These are phyloP conservation scores for Drosophila austrosaltans DNA, from an alignment of 2,888 invertebrate species.

Conservation along the genomic window DNA sequence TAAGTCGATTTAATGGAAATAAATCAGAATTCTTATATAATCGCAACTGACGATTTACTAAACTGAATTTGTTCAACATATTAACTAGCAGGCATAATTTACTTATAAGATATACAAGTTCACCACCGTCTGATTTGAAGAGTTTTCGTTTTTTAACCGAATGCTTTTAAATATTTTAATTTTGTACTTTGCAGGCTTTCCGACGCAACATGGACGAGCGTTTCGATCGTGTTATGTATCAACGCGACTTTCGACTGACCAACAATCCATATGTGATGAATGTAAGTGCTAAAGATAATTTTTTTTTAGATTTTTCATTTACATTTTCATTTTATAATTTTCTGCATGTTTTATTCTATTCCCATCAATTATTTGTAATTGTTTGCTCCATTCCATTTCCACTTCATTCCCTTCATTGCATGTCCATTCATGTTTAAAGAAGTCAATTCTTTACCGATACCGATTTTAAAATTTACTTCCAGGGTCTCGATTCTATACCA, in stretches of 20 bases:
- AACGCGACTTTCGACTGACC: slow-evolving; percentile 86
- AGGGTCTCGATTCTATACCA: slow-evolving; percentile 86
- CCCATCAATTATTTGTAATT: background rate
- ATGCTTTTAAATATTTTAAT: slow-evolving; percentile 51
- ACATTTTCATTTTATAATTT: background rate
- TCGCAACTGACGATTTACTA: slow-evolving; percentile 55
- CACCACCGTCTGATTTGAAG: background rate
- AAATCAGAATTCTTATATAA: slow-evolving; percentile 80
- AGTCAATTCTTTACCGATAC: slow-evolving; percentile 16
- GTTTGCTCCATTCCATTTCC: background rate
- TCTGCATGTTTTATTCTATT: background rate
- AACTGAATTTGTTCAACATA: slow-evolving; percentile 67
- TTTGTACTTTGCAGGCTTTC: slow-evolving; percentile 83
- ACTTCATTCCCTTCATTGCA: slow-evolving; percentile 19
- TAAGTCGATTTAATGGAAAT: slow-evolving; percentile 83
- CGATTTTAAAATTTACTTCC: slow-evolving; percentile 75
- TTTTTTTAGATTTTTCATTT: background rate
- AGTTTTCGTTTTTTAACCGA: slow-evolving; percentile 14
- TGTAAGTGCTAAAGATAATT: slow-evolving; percentile 82
- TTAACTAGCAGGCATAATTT: slow-evolving; percentile 30
- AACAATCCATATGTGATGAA: slow-evolving; percentile 86
- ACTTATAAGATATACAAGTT: background rate
- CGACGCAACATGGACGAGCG: slow-evolving; percentile 85
- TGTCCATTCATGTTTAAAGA: slow-evolving; percentile 20
- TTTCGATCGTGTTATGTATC: slow-evolving; percentile 85